Percentiles rank a stretch among this genome's conserved stretches.
phyloP scores from a whole-genome alignment of 2,888 invertebrate genomes.

The Dicyrtomina minuta region DNA sequence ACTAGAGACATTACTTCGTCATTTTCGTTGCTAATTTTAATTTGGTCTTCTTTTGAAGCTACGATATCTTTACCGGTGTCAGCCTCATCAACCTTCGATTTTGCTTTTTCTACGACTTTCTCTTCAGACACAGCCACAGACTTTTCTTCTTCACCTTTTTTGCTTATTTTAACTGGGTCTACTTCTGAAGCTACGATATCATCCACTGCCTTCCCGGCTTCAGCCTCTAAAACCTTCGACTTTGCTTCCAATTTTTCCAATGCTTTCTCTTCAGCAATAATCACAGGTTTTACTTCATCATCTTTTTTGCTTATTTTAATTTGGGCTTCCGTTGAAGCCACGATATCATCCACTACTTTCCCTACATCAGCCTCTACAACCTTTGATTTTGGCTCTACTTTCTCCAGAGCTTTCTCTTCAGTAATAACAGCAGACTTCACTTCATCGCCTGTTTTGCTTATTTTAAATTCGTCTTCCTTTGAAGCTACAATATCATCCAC shows the following conservation, averaged over 20 bases:
- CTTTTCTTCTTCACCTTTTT: neutral
- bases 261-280: neutral
- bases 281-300: neutral
- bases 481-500: neutral
- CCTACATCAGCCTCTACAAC: neutral
- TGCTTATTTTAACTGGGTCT: neutral
- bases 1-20: too few relatives aligned
- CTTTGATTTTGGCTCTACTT: neutral
- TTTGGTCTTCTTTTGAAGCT: neutral
- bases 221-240: neutral
- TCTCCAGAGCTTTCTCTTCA: neutral
- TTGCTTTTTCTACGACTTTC: neutral
- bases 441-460: neutral
- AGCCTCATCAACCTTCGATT: neutral
- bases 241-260: neutral
- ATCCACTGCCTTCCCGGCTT: neutral
- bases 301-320: neutral
- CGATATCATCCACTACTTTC: neutral
- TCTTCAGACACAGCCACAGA: neutral
- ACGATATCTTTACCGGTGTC: neutral
- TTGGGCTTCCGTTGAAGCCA: neutral
- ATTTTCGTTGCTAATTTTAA: neutral
- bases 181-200: neutral
- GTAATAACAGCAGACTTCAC: neutral
- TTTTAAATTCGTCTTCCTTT: neutral